Base-by-base conservation (phyloP, 2,113 vertebrate species). In the Caranx melampygus region DNA sequence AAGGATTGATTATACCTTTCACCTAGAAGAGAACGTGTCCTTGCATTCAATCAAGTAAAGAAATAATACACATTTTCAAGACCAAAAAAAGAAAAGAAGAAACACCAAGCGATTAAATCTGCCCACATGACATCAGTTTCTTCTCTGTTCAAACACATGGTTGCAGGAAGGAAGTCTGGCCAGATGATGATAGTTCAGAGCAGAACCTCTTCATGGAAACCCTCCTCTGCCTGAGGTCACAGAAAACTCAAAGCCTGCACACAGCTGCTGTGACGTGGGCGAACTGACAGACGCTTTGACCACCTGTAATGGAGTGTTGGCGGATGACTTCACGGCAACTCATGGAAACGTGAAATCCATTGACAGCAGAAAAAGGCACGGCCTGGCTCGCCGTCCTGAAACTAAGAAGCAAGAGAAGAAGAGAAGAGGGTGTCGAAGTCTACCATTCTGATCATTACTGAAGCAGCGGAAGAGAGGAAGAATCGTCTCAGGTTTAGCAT, bases 251-350 rank as follows among this genome's bases (percentile, higher is more conserved):
- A 34, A 55, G 33, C 18, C 67, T 16, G 51, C 13, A 35, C 4
- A 20, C 64, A 44, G 52, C 52, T 51, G 57, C 81, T n/a, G n/a
- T 79, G 42, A 85, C 12, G 78, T 88, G 61, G 81, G 75, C 47
- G 72, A 73, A 59, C 75, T 84, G 81, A 67, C 80, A 79, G 82
- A 88, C 70, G 54, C 68, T 72, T 49, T 51, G 72, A 82, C 88
- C 84, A 85, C 86, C 84, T 81, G 84, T 73, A 81, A 79, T 6
- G 66, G 78, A 59, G 85, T 87, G 91, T 88, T 69, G 88, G 89
- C 61, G 54, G 87, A 91, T 75, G 85, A 87, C 85, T 83, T 89
- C 85, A 88, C 64, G 68, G 85, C 81, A 84, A 66, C 71, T 85
- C 69, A 72, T 51, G 16, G 33, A 75, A 74, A 69, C 76, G 82